Base-by-base conservation (phyloP, 2,797 vertebrate genomes). In the Halcyon leucocephala region DNA sequence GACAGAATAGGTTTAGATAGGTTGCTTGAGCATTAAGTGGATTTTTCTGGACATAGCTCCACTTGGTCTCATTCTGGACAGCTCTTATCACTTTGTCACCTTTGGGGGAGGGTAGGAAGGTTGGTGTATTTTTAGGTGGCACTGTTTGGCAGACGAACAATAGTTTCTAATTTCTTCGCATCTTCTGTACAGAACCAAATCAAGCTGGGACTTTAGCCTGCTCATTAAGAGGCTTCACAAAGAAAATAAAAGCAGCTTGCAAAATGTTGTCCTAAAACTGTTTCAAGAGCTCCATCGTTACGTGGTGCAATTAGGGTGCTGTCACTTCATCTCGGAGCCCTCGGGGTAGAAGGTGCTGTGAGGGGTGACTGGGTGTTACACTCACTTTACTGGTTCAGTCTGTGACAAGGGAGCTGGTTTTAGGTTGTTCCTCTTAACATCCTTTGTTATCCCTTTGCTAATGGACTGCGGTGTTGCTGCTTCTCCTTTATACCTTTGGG, bases 81-180 rank as follows among this genome's bases (percentile, higher is more conserved):
- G 9, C 52, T 55, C 25, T 73, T 31, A 13, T 82, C 74, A 37
- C 31, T 71, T 44, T 44, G 57, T 76, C 78, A 46, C 58, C 51
- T 79, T 46, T 28, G 28, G 81, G 37, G 33, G 14, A 14, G 28
- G 51, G 25, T 52, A 33, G 33, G 14, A 29, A 16, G 8, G 8
- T 52, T 26, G 51, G 29, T 57, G 46, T 87, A 78, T 66, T 89
- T 96, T 89, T 88, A 58, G 57, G 52, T 65, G 46, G 17, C n/a
- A 10, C n/a, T 46, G 22, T 82, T 92, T 80, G 78, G 82, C 74
- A 85, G 60, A 71, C 82, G 42, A 85, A 82, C 71, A 91, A 41
- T 82, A 51, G 82, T 29, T 87, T 86, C 64, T 91, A 44, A 77
- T 93, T 91, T 79, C 55, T 94, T 55, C 44, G 72, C 42, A 26